These are phyloP conservation scores for Dynastes maya DNA, from an alignment of 2,888 invertebrate genomes.

Conservation along the genomic window DNA sequence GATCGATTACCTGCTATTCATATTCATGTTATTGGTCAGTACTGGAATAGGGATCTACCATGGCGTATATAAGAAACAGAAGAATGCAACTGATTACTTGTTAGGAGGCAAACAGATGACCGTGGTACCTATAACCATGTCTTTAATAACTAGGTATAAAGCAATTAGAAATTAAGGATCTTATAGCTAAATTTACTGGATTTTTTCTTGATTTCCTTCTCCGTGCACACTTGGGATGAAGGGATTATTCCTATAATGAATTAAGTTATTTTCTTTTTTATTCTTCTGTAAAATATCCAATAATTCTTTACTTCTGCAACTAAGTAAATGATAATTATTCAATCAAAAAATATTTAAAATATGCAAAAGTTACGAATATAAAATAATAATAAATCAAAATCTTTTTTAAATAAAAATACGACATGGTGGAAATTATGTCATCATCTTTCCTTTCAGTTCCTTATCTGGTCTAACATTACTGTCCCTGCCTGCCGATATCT, in stretches of 20 bases:
- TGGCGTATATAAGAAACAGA: conserved; percentile 72
- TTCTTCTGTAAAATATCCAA: no score
- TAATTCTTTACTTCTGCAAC: no score
- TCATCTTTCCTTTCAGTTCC: conserved; percentile 61
- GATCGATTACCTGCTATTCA: conserved; percentile 60
- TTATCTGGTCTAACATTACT: conserved; percentile 81
- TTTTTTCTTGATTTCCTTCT: no score
- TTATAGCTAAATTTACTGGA: background rate
- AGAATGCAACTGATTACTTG: conserved; percentile 77
- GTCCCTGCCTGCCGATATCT: conserved; percentile 83
- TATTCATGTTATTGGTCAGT: conserved; percentile 69
- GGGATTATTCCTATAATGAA: no score
- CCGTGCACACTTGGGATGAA: no score
- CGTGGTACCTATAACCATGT: conserved; percentile 78
- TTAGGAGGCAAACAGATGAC: conserved; percentile 80
- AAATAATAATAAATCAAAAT: no score
- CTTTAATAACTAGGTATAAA: conserved; percentile 60
- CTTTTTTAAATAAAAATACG: no score
- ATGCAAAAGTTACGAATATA: no score
- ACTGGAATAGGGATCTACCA: conserved; percentile 73
- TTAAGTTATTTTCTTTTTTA: no score
- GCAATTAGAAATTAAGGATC: background rate
- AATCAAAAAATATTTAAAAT: no score
- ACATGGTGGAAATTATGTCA: no score
- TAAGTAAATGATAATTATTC: no score